Evolutionary conservation across 2,888 invertebrate genomes (phyloP).

Genomic region (Thera britannica): DNA sequence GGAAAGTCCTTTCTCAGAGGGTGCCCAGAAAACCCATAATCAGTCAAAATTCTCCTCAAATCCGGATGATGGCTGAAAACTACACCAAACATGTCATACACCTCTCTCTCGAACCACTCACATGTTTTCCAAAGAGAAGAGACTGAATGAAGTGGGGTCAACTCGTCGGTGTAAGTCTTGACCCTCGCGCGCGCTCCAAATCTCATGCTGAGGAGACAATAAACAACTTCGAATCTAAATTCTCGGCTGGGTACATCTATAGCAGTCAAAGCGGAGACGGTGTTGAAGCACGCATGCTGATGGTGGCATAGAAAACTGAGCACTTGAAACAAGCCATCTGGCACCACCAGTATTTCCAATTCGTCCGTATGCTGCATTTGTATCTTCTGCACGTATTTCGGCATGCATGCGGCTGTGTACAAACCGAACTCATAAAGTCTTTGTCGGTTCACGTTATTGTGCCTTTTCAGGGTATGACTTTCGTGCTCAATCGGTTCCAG

Average conservation of each 20-base stretch:
- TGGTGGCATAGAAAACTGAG: constrained; percentile 67
- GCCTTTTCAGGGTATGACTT: constrained; percentile 60
- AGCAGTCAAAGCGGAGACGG: constrained; percentile 65
- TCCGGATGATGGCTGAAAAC: constrained; percentile 76
- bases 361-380: constrained; percentile 73
- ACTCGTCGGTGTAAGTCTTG: constrained; percentile 76
- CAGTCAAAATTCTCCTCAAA: constrained; percentile 72
- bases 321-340: constrained; percentile 68
- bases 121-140: constrained; percentile 59
- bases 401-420: constrained; percentile 73
- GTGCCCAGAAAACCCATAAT: constrained; percentile 76
- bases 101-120: constrained; percentile 69
- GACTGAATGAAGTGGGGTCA: constrained; percentile 70
- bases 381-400: constrained; percentile 74
- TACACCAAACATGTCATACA: constrained; percentile 75
- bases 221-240: constrained; percentile 71
- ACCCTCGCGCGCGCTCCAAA: constrained; percentile 60
- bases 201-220: constrained; percentile 65
- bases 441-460: constrained; percentile 66
- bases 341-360: constrained; percentile 68
- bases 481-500: constrained; percentile 59
- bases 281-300: constrained; percentile 70
- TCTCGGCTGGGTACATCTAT: constrained; percentile 71
- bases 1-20: constrained; percentile 78
- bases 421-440: constrained; percentile 72